These are phyloP conservation scores for Odontamblyopus rebecca DNA, from an alignment of 2,797 vertebrate species.

Conservation along the genomic window DNA sequence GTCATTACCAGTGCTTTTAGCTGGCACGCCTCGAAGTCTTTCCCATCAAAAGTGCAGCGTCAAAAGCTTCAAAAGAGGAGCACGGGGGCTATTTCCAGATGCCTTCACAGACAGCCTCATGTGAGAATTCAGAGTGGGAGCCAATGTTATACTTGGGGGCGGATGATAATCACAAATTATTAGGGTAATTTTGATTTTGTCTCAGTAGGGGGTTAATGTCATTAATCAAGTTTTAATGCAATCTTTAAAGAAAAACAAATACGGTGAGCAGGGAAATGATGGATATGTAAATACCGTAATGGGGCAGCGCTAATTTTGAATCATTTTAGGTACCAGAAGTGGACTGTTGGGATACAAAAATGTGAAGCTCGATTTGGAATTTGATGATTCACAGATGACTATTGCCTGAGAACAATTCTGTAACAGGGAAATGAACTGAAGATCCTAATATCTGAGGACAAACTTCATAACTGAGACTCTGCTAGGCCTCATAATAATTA, in stretches of 20 bases:
- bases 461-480: not conserved
- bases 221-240: conserved; percentile 2
- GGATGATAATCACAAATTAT: conserved; percentile 18
- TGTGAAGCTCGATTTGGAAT: not conserved
- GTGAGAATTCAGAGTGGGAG: conserved; percentile 29
- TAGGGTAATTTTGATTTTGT: conserved; percentile 28
- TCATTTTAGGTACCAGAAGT: not conserved
- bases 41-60: conserved; percentile 47
- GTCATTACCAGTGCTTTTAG: conserved; percentile 49
- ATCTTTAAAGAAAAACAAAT: not conserved
- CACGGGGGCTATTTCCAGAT: conserved; percentile 55
- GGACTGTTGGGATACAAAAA: not conserved
- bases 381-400: not conserved
- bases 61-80: conserved; percentile 53
- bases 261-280: not conserved
- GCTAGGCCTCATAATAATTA: too few species aligned
- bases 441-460: not conserved
- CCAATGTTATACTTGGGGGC: conserved; percentile 20
- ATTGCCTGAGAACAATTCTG: not conserved
- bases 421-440: not conserved
- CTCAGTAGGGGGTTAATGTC: not conserved
- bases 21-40: conserved; percentile 35
- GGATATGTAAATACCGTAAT: not conserved
- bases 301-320: not conserved
- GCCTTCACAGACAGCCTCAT: conserved; percentile 36